phyloP scores from a whole-genome alignment of 2,113 vertebrate species.

The Tetrax tetrax region DNA sequence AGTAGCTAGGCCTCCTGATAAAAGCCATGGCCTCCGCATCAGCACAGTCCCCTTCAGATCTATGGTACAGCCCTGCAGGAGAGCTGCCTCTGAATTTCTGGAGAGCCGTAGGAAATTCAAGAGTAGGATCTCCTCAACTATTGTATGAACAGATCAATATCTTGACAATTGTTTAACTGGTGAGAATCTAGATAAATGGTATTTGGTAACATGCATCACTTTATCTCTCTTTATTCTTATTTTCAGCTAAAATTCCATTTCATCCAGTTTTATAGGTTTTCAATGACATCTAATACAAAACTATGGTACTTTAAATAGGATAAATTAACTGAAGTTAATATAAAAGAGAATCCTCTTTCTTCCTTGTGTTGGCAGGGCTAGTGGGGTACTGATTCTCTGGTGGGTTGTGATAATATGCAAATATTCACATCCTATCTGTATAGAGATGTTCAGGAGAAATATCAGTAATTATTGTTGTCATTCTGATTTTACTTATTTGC shows the following conservation, averaged over 20 bases:
- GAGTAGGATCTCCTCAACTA: background rate
- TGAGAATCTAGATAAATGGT: slow-evolving; percentile 2
- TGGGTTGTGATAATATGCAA: background rate
- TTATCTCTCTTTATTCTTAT: slow-evolving; percentile 53
- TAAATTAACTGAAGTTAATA: slow-evolving; percentile 11
- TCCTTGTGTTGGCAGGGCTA: background rate
- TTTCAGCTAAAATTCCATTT: slow-evolving; percentile 33
- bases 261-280: slow-evolving; percentile 35
- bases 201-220: slow-evolving; percentile 26
- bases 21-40: background rate
- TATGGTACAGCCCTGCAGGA: accelerated
- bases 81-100: background rate
- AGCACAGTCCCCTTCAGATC: background rate
- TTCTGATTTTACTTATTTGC: slow-evolving; percentile 13
- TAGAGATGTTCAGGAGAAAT: background rate
- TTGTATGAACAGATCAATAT: slow-evolving; percentile 35
- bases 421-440: background rate
- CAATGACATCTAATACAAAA: slow-evolving; percentile 42
- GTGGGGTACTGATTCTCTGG: background rate
- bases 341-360: background rate
- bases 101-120: background rate
- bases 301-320: background rate
- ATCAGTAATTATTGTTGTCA: slow-evolving; percentile 18
- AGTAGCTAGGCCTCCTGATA: background rate
- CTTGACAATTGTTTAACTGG: slow-evolving; percentile 56